Evolutionary conservation across 1,140 invertebrate genomes (phyloP).

Genomic region (Papilio polytes): DNA sequence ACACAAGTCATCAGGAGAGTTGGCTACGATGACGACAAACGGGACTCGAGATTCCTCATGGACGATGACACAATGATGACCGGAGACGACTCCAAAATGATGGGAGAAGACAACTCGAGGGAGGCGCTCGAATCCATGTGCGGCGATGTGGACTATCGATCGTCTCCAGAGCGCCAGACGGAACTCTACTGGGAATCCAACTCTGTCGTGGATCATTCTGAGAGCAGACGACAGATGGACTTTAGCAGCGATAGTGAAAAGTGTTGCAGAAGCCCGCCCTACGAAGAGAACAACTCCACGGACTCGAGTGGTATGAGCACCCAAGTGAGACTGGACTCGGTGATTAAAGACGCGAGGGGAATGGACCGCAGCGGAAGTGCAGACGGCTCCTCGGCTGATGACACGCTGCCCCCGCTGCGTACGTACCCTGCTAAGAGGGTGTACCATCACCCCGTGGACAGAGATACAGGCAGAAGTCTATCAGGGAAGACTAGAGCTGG

Average conservation of each 20-base stretch:
- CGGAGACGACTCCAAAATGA: slow-evolving; percentile 71
- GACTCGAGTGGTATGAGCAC: slow-evolving; percentile 75
- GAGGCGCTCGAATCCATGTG: slow-evolving; percentile 68
- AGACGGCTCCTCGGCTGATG: slow-evolving; percentile 63
- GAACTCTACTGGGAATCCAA: slow-evolving; percentile 82
- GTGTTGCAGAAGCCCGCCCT: slow-evolving; percentile 80
- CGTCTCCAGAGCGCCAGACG: slow-evolving; percentile 72
- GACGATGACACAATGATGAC: slow-evolving; percentile 67
- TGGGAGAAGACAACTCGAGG: slow-evolving; percentile 70
- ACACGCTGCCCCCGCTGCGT: slow-evolving; percentile 63
- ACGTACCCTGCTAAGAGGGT: slow-evolving; percentile 66
- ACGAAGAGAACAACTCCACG: slow-evolving; percentile 77
- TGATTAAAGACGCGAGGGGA: slow-evolving; percentile 76
- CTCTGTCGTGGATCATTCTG: slow-evolving; percentile 71
- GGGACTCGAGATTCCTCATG: slow-evolving; percentile 60
- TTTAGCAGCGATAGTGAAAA: slow-evolving; percentile 82
- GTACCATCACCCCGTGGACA: slow-evolving; percentile 53
- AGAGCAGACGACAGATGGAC: slow-evolving; percentile 68
- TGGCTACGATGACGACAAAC: slow-evolving; percentile 68
- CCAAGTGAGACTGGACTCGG: slow-evolving; percentile 75
- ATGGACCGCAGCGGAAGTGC: slow-evolving; percentile 57
- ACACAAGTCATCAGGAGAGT: slow-evolving; percentile 75
- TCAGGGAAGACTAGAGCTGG: slow-evolving; percentile 73
- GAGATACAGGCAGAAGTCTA: slow-evolving; percentile 60
- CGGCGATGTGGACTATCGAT: slow-evolving; percentile 68